phyloP scores from a whole-genome alignment of 2,888 invertebrate species.

The Neelides folsomi region DNA sequence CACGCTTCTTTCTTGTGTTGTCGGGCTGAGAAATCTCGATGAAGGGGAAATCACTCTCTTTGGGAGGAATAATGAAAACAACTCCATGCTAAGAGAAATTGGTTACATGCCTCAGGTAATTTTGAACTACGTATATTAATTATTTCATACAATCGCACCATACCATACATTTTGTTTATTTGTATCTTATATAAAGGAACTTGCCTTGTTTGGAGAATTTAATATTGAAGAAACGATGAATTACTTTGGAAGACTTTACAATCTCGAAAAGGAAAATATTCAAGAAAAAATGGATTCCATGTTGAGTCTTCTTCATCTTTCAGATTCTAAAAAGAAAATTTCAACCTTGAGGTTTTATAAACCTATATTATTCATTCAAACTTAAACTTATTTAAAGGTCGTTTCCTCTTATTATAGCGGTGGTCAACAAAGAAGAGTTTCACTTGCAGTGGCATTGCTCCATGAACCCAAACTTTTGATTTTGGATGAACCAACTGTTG shows the following conservation, averaged over 20 bases:
- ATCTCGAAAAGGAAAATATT: slow-evolving; percentile 70
- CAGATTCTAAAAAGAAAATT: too few relatives aligned
- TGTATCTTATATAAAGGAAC: too few relatives aligned
- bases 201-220: slow-evolving; percentile 78
- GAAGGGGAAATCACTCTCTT: slow-evolving; percentile 37
- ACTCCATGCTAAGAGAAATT: slow-evolving; percentile 39
- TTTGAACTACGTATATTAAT: too few relatives aligned
- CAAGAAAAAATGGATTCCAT: slow-evolving; percentile 61
- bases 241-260: slow-evolving; percentile 90
- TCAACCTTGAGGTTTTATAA: too few relatives aligned
- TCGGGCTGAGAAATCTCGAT: slow-evolving; percentile 37
- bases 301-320: too few relatives aligned
- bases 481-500: slow-evolving; percentile 83
- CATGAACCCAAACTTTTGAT: slow-evolving; percentile 49
- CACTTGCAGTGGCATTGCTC: slow-evolving; percentile 38
- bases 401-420: slow-evolving; percentile 37
- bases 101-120: slow-evolving; percentile 40
- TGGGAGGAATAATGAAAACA: slow-evolving; percentile 37
- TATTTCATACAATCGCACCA: too few relatives aligned
- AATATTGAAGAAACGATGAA: slow-evolving; percentile 86
- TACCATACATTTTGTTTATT: too few relatives aligned
- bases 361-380: too few relatives aligned
- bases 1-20: slow-evolving; percentile 35
- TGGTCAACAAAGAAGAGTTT: slow-evolving; percentile 39
- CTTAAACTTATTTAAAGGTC: too few relatives aligned